Conservation (phyloP, 2,888 invertebrate species). For the Cantharis rustica region DNA sequence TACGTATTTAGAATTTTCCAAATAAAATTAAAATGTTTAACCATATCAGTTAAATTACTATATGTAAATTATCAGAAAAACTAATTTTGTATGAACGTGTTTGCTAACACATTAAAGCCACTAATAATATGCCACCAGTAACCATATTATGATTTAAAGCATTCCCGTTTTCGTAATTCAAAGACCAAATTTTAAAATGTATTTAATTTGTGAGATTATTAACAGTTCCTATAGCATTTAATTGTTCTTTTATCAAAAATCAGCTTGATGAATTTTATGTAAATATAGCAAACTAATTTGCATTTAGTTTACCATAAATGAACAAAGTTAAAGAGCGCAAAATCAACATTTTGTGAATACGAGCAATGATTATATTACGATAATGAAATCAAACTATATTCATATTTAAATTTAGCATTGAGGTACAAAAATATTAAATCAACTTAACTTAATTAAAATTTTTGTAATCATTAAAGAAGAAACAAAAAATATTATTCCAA, state of each 20-base stretch:
- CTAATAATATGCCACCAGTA: not conserved
- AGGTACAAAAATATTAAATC: not conserved
- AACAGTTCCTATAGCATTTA: not conserved
- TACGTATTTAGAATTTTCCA: not conserved
- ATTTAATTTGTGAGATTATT: not conserved
- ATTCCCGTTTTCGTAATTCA: not conserved
- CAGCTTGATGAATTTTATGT: not conserved
- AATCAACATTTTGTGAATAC: constrained; percentile 40
- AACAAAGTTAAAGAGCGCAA: constrained; percentile 42
- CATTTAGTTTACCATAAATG: constrained; percentile 43
- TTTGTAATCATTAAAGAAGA: no score
- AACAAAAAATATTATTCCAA: no score
- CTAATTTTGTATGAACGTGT: not conserved
- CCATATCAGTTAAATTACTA: not conserved
- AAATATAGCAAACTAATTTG: constrained; percentile 11
- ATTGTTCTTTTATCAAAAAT: not conserved
- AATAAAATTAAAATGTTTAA: not conserved
- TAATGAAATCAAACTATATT: constrained; percentile 42
- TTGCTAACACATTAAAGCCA: not conserved
- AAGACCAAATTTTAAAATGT: not conserved
- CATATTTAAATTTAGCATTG: constrained; percentile 41
- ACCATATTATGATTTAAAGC: not conserved
- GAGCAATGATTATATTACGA: constrained; percentile 33
- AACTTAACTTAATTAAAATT: not conserved
- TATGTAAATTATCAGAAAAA: not conserved